Evolutionary conservation across 2,113 vertebrate genomes (phyloP).

Genomic region (Pteropus alecto): DNA sequence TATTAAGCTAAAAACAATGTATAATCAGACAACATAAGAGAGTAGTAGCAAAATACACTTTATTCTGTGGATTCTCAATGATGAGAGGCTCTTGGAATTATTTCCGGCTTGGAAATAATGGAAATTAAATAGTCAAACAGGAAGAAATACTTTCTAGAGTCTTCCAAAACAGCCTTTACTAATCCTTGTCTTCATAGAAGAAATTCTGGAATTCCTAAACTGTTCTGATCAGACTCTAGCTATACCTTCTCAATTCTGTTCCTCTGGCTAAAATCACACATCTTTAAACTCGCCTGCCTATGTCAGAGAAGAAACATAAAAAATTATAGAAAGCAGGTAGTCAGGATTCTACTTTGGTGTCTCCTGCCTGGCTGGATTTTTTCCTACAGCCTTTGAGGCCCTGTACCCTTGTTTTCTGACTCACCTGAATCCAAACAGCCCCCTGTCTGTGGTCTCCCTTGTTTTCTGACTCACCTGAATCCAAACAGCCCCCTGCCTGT

Average conservation of each 20-base stretch:
- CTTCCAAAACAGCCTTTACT: slow-evolving; percentile 6
- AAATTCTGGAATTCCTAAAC: not conserved
- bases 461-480: not conserved
- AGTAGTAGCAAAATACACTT: not conserved
- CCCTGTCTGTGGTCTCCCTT: not conserved
- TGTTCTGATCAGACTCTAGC: not conserved
- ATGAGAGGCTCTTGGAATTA: slow-evolving; percentile 23
- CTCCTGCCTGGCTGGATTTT: not conserved
- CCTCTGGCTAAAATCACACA: not conserved
- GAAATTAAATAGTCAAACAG: not conserved
- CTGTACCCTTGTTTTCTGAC: not conserved
- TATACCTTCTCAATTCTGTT: not conserved
- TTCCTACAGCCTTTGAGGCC: not conserved
- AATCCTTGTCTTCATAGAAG: not conserved
- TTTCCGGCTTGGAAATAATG: not conserved
- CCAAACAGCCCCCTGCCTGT: not conserved
- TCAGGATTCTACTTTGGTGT: not conserved
- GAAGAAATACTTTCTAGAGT: not conserved
- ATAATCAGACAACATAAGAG: slow-evolving; percentile 49
- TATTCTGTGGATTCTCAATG: slow-evolving; percentile 33
- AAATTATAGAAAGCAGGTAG: not conserved
- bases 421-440: not conserved
- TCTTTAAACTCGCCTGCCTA: not conserved
- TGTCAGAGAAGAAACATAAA: not conserved
- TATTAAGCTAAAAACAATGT: slow-evolving; percentile 62